These are phyloP conservation scores for Vollenhovia emeryi DNA, from an alignment of 1,140 invertebrate species.

Conservation along the genomic window DNA sequence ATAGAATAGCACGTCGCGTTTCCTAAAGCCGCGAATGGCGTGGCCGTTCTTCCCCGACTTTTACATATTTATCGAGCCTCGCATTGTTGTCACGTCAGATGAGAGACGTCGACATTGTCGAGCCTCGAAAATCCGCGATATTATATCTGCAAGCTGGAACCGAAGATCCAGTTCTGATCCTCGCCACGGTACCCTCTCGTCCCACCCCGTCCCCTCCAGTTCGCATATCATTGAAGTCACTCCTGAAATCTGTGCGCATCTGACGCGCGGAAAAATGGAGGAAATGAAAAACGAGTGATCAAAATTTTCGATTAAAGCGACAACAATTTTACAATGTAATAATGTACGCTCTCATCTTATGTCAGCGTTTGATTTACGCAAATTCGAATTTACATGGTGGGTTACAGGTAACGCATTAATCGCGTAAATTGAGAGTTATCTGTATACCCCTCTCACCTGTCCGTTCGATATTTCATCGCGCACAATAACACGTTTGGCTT, in stretches of 20 bases:
- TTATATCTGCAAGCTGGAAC: constrained; percentile 59
- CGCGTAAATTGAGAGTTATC: constrained; percentile 40
- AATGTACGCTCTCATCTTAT: not conserved
- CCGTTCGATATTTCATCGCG: constrained; percentile 29
- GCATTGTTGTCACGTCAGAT: constrained; percentile 76
- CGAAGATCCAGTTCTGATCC: constrained; percentile 45
- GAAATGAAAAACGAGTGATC: not conserved
- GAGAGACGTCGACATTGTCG: constrained; percentile 71
- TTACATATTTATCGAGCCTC: constrained; percentile 78
- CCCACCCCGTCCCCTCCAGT: not conserved
- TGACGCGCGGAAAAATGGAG: not conserved
- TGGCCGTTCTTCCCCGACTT: constrained; percentile 71
- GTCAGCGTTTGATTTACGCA: constrained; percentile 27
- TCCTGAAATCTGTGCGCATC: not conserved
- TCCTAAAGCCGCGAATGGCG: constrained; percentile 63
- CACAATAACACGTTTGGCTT: constrained; percentile 13
- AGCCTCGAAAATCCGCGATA: constrained; percentile 69
- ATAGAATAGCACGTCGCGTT: constrained; percentile 46
- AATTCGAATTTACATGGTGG: constrained; percentile 14
- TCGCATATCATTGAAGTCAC: not conserved
- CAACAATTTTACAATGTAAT: not conserved
- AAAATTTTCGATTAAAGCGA: constrained; percentile 27
- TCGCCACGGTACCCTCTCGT: not conserved
- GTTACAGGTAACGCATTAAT: constrained; percentile 32
- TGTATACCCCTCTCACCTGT: not conserved